These are phyloP conservation scores for Mastomys coucha DNA, from an alignment of 2,113 vertebrate genomes.

Conservation along the genomic window DNA sequence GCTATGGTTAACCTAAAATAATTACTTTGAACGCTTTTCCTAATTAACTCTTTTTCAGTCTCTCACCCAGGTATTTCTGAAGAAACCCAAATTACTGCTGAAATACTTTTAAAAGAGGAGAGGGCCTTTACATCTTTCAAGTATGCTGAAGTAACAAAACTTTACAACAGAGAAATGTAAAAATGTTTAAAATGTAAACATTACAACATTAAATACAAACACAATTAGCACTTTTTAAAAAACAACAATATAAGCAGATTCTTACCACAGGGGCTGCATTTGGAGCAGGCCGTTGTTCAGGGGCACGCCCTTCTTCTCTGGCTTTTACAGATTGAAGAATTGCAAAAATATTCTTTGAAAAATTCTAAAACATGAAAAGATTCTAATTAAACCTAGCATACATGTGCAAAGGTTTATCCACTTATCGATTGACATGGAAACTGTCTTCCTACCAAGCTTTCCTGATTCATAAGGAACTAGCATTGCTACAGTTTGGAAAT, in stretches of 20 bases:
- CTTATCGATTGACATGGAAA: background rate
- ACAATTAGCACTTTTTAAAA: background rate
- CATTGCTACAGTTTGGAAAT: background rate
- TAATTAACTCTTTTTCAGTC: background rate
- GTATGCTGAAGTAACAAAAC: background rate
- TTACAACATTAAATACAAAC: background rate
- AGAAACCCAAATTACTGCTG: background rate
- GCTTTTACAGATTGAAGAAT: slow-evolving; percentile 99
- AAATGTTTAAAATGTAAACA: slow-evolving; percentile 42
- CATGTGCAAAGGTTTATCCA: slow-evolving; percentile 39
- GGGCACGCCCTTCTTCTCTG: slow-evolving; percentile 97
- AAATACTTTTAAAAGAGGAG: background rate
- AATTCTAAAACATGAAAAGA: slow-evolving; percentile 91
- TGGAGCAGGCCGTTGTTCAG: slow-evolving; percentile 95
- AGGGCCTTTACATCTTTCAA: background rate
- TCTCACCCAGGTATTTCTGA: background rate
- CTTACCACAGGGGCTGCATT: slow-evolving; percentile 95
- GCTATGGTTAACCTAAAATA: background rate
- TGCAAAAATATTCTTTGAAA: slow-evolving; percentile 99
- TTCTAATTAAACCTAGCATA: slow-evolving; percentile 61
- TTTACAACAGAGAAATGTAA: background rate
- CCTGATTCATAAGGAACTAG: background rate
- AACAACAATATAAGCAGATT: background rate
- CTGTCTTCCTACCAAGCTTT: slow-evolving; percentile 50
- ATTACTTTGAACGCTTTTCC: background rate